Base-by-base conservation (phyloP, 2,797 vertebrate species). In the Sebastes kiyomatsui region DNA sequence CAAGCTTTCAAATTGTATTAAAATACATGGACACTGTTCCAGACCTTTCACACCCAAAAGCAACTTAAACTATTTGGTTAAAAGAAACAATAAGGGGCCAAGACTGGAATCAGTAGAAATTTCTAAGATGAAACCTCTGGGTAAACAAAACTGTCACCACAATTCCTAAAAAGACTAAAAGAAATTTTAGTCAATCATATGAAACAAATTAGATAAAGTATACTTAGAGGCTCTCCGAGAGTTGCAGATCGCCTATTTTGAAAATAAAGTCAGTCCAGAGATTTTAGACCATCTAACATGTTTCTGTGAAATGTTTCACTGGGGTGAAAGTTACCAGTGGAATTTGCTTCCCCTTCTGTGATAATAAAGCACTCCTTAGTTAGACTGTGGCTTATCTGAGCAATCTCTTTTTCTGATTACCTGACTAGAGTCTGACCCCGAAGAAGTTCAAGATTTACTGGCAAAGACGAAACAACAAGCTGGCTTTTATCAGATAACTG, bases 281-380 rank as follows among this genome's bases (percentile, higher is more conserved):
- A 60, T 67, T 77, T 66, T 4, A n/a, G 12, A 74, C 4, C 12
- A 69, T 67, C 14, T 38, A 23, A 78, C 77, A 71, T 13, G 33
- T 69, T 75, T 64, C 20, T 86, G 81, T 75, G 42, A 88, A 85
- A 90, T 84, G 74, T 80, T 78, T 71, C 61, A 79, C 71, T 14
- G 2, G 10, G 33, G 67, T 81, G 61, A 69, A 65, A 75, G 23
- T 54, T 38, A 49, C 6, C 11, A 58, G 58, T 20, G 28, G 49
- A 72, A 75, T 61, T 18, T 73, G 18, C 25, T 69, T 61, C 7
- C 49, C 42, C 42, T 27, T 25, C 67, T 66, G 49, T 64, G 52
- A 75, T 49, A 75, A 68, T 49, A 79, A 75, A 79, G 23, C 35
- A 49, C 55, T 61, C 28, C 52, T 67, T 6, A 16, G 66, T 72